Evolutionary conservation across 1,140 invertebrate genomes (phyloP).

Genomic region (Chionoecetes opilio): DNA sequence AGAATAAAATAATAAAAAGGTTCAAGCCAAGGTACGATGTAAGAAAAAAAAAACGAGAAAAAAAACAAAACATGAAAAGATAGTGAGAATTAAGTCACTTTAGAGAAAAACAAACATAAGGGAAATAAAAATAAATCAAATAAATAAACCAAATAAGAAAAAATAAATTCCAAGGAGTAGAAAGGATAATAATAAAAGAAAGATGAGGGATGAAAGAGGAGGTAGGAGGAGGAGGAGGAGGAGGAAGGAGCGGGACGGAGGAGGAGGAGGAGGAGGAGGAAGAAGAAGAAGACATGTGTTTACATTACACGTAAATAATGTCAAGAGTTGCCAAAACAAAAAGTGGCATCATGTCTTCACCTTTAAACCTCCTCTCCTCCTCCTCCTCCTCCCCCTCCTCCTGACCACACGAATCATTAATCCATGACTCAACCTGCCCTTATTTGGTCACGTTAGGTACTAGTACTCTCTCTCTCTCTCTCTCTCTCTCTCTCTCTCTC

Average conservation of each 20-base stretch:
- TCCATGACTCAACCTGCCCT: not conserved
- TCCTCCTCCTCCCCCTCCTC: not conserved
- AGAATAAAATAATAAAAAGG: not conserved
- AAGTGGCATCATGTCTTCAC: not conserved
- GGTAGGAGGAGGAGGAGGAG: not conserved
- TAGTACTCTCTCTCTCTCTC: not conserved
- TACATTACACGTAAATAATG: not conserved
- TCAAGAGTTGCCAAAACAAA: not conserved
- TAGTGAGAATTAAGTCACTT: no score
- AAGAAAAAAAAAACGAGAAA: not conserved
- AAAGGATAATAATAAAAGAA: no score
- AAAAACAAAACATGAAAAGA: not conserved
- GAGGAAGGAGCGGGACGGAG: no score
- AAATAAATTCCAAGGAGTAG: no score
- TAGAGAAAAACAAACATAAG: no score
- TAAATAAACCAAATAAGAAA: no score
- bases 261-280: not conserved
- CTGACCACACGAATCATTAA: not conserved
- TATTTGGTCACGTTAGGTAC: not conserved
- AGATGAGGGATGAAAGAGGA: not conserved
- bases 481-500: slow-evolving; percentile 23
- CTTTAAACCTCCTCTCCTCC: not conserved
- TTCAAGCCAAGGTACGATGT: no score
- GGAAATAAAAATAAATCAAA: no score
- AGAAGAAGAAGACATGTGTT: not conserved